Evolutionary conservation across 2,797 vertebrate genomes (phyloP).

Genomic region (Acanthiza pusilla): DNA sequence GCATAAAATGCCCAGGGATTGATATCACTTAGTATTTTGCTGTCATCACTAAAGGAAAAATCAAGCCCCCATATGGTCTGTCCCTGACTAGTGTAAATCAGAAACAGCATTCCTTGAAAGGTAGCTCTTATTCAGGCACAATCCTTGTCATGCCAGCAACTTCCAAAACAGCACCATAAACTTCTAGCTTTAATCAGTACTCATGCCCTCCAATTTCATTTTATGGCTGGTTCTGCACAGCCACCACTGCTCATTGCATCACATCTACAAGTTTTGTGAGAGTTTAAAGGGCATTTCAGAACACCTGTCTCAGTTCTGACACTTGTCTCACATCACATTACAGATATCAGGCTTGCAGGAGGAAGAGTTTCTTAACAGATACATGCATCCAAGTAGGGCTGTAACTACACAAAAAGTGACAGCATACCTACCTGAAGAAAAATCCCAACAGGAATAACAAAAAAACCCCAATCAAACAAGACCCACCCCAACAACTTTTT

Average conservation of each 20-base stretch:
- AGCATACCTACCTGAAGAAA: neutral
- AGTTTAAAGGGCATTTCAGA: neutral
- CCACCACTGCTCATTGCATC: neutral
- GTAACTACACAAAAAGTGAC: neutral
- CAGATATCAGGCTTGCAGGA: neutral
- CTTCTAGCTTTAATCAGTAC: neutral
- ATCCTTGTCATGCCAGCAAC: neutral
- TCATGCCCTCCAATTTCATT: neutral
- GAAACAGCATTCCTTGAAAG: neutral
- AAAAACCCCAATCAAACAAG: neutral
- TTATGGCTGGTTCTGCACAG: neutral
- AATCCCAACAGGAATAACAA: rapidly evolving
- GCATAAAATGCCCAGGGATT: neutral
- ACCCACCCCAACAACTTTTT: rapidly evolving
- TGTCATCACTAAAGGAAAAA: neutral
- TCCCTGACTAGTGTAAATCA: neutral
- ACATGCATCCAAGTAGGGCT: neutral
- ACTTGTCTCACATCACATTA: neutral
- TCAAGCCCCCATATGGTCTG: neutral
- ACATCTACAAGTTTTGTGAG: neutral
- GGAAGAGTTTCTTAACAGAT: neutral
- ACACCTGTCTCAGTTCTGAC: neutral
- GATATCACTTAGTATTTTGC: neutral
- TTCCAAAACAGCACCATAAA: neutral
- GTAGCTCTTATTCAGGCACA: neutral